A percentile compares a stretch with the other conserved stretches of the same genome.
These are phyloP conservation scores for Neogobius melanostomus DNA, from an alignment of 2,113 vertebrate genomes.

Conservation along the genomic window DNA sequence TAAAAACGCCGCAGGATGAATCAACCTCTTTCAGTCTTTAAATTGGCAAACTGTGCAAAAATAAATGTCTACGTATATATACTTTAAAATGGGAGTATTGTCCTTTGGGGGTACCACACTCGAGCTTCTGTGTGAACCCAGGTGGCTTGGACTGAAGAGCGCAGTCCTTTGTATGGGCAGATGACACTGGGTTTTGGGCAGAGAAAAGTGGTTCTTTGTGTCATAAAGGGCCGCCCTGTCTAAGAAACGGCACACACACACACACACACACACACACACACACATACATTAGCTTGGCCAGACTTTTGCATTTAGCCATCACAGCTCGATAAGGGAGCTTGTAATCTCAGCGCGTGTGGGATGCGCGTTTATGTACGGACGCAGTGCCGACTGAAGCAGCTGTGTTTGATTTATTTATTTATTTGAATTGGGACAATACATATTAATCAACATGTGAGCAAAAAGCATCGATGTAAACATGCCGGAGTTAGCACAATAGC, in stretches of 20 bases:
- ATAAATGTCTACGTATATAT: slow-evolving; percentile 49
- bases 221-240: slow-evolving; percentile 70
- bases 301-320: slow-evolving; percentile 59
- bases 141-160: slow-evolving; percentile 72
- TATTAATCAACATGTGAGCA: slow-evolving; percentile 36
- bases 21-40: slow-evolving; percentile 21
- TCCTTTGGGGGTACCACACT: slow-evolving; percentile 64
- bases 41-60: slow-evolving; percentile 28
- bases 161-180: slow-evolving; percentile 68
- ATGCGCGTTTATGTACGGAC: slow-evolving; percentile 44
- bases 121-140: slow-evolving; percentile 70
- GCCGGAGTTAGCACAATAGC: too few species aligned
- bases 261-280: slow-evolving; percentile 29
- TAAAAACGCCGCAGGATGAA: slow-evolving; percentile 1
- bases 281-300: slow-evolving; percentile 43
- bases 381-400: slow-evolving; percentile 54
- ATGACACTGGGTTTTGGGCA: slow-evolving; percentile 76
- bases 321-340: slow-evolving; percentile 67
- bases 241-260: slow-evolving; percentile 50
- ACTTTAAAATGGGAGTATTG: slow-evolving; percentile 66
- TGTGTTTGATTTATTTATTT: slow-evolving; percentile 64
- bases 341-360: slow-evolving; percentile 60
- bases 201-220: slow-evolving; percentile 75
- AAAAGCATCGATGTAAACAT: too few species aligned
- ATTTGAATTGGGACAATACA: slow-evolving; percentile 46